These are phyloP conservation scores for Spheniscus humboldti DNA, from an alignment of 2,797 vertebrate species.

Conservation along the genomic window DNA sequence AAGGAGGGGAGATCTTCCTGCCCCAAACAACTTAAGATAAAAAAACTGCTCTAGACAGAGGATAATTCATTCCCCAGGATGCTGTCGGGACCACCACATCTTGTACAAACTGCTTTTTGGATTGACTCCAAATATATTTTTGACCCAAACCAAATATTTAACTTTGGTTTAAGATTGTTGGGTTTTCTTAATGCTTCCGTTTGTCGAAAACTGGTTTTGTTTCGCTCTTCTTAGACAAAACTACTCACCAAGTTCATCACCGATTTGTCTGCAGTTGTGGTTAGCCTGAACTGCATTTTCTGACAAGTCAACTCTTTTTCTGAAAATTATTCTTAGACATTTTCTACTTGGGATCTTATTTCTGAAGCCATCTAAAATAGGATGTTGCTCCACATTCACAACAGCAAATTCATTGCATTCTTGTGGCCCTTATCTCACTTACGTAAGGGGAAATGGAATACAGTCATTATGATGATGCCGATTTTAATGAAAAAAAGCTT, in stretches of 20 bases:
- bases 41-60: too few relatives aligned
- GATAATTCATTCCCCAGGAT: background rate
- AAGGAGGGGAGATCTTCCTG: background rate
- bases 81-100: background rate
- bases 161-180: background rate
- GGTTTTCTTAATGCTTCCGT: background rate
- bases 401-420: background rate
- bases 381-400: background rate
- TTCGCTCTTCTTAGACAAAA: background rate
- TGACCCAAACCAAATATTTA: background rate
- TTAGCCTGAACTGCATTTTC: background rate
- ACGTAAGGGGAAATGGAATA: background rate
- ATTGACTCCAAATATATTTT: background rate
- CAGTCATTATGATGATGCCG: background rate
- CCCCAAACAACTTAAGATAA: background rate
- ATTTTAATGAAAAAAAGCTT: background rate
- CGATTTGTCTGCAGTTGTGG: background rate
- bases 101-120: background rate
- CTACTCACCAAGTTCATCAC: background rate
- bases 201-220: background rate
- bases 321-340: background rate
- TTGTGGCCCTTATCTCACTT: background rate
- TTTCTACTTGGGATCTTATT: constrained; percentile 6
- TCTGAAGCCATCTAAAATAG: background rate
- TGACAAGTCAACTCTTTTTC: background rate